phyloP scores from a whole-genome alignment of 2,797 vertebrate genomes.

The Danio kyathit region DNA sequence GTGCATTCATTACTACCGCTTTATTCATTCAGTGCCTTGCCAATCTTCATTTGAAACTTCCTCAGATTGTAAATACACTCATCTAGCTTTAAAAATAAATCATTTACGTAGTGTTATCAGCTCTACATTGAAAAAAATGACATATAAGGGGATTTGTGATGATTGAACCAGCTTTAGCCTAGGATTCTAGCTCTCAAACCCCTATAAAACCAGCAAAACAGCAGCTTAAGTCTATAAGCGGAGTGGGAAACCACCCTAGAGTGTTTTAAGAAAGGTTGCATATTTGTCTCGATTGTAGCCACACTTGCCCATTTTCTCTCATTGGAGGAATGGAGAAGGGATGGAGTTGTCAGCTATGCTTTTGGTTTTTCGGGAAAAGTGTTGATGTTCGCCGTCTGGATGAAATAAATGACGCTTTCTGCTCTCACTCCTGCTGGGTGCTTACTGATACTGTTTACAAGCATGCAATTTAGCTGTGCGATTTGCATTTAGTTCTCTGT shows the following conservation, averaged over 20 bases:
- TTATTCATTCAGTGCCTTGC: slow-evolving; percentile 59
- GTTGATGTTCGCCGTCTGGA: slow-evolving; percentile 11
- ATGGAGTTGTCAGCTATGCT: slow-evolving; percentile 4
- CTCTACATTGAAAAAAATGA: neutral
- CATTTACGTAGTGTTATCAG: neutral
- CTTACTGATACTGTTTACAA: slow-evolving; percentile 22
- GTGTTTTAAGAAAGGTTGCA: neutral
- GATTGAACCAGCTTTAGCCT: neutral
- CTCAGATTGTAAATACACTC: neutral
- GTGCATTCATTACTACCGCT: slow-evolving; percentile 41
- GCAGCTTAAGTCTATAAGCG: neutral
- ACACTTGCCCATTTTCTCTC: neutral
- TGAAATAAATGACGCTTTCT: slow-evolving; percentile 15
- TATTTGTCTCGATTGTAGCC: neutral
- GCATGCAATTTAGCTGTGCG: neutral
- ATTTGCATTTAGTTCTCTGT: neutral
- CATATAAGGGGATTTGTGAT: neutral
- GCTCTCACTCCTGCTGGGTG: slow-evolving; percentile 42
- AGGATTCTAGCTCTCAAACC: neutral
- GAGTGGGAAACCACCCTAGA: neutral
- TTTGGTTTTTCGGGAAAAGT: slow-evolving; percentile 7
- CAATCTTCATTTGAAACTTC: slow-evolving; percentile 58
- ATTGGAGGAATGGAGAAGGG: neutral
- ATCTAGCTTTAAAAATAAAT: neutral
- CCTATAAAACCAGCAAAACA: neutral